Evolutionary conservation across 1,140 invertebrate species (phyloP).

Genomic region (Drosophila bocki): DNA sequence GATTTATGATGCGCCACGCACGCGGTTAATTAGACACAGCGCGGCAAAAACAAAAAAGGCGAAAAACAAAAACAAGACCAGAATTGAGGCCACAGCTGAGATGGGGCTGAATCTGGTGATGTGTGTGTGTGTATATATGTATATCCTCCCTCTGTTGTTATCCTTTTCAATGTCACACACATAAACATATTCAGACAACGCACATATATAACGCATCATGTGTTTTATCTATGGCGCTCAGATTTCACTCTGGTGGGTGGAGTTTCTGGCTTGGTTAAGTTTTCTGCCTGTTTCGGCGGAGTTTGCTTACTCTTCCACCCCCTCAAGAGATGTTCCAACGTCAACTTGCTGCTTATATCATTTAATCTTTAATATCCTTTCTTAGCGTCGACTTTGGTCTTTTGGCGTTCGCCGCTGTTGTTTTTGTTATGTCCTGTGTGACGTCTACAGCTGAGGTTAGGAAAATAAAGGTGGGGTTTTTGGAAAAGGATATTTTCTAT

Average conservation of each 20-base stretch:
- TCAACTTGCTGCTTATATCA: constrained; percentile 78
- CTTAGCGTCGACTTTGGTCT: constrained; percentile 78
- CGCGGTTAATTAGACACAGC: constrained; percentile 79
- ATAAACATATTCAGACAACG: constrained; percentile 2
- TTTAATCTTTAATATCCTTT: constrained; percentile 84
- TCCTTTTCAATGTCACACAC: constrained; percentile 81
- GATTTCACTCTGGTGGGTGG: constrained; percentile 55
- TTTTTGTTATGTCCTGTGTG: constrained; percentile 67
- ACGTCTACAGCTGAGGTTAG: constrained; percentile 41
- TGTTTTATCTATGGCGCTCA: constrained; percentile 63
- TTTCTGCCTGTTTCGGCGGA: constrained; percentile 21
- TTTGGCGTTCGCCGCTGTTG: constrained; percentile 51
- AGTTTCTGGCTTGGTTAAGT: constrained; percentile 16
- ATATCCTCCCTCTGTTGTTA: constrained; percentile 57
- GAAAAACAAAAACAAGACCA: constrained; percentile 18
- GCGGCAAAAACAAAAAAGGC: constrained; percentile 22
- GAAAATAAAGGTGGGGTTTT: neutral
- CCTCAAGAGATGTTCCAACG: constrained; percentile 30
- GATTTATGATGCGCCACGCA: constrained; percentile 81
- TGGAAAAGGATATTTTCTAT: neutral
- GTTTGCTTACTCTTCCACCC: constrained; percentile 9
- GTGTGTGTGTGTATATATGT: neutral
- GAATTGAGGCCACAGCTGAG: constrained; percentile 63
- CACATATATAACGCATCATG: constrained; percentile 46
- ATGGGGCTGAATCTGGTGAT: constrained; percentile 13